phyloP scores from a whole-genome alignment of 2,888 invertebrate genomes.

The Mythimna loreyi region DNA sequence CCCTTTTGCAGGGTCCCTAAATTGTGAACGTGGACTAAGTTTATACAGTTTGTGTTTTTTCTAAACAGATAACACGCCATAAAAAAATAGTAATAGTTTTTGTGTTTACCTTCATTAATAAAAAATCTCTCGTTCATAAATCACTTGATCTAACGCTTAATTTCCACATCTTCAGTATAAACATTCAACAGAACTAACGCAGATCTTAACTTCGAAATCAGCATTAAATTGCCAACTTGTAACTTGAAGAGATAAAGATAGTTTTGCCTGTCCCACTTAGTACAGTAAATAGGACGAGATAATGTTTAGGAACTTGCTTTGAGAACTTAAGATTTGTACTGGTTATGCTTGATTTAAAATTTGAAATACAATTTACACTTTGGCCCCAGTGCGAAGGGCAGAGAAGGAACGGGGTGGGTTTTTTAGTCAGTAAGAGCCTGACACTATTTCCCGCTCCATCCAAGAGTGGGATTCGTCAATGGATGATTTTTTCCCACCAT shows the following conservation, averaged over 20 bases:
- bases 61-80: too few species aligned
- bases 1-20: too few species aligned
- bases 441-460: too few species aligned
- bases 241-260: conserved; percentile 54
- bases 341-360: conserved; percentile 24
- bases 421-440: too few species aligned
- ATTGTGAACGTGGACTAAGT: too few species aligned
- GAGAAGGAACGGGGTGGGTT: too few species aligned
- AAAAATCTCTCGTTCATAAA: background rate
- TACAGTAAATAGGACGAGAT: conserved; percentile 55
- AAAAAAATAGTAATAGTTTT: too few species aligned
- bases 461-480: too few species aligned
- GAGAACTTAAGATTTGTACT: conserved; percentile 32
- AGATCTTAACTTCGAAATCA: conserved; percentile 30
- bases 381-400: too few species aligned
- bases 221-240: conserved; percentile 42
- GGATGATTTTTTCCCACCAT: too few species aligned
- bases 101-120: too few species aligned
- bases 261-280: conserved; percentile 48
- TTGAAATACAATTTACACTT: background rate
- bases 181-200: conserved; percentile 23
- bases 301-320: conserved; percentile 40
- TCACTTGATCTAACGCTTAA: background rate
- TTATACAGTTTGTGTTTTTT: too few species aligned
- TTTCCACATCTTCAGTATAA: conserved; percentile 7